A percentile compares a stretch with the other conserved stretches of the same genome.
phyloP scores from a whole-genome alignment of 2,888 invertebrate genomes.

The Cabera pusaria region DNA sequence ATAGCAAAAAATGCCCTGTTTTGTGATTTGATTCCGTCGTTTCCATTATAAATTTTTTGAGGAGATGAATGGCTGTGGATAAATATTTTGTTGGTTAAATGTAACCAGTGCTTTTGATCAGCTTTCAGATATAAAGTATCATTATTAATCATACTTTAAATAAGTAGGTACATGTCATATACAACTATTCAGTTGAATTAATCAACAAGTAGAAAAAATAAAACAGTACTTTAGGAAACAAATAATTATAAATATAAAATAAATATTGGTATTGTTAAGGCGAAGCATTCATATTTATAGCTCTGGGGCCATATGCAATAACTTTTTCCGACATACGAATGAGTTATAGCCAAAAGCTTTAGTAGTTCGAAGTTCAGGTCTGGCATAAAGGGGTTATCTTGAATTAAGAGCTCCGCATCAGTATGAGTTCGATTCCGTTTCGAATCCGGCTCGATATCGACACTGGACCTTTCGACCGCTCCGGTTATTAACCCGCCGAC shows the following conservation, averaged over 20 bases:
- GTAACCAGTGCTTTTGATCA: slow-evolving; percentile 6
- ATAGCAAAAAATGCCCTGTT: slow-evolving; percentile 61
- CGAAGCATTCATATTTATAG: too few species aligned
- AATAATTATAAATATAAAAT: too few species aligned
- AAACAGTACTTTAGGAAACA: too few species aligned
- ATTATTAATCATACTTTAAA: too few species aligned
- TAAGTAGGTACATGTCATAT: too few species aligned
- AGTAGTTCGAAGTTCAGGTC: slow-evolving; percentile 52
- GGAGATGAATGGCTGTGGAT: slow-evolving; percentile 33
- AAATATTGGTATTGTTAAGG: too few species aligned
- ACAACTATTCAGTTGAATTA: too few species aligned
- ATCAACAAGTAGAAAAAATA: too few species aligned
- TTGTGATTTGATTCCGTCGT: slow-evolving; percentile 55
- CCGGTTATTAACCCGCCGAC: slow-evolving; percentile 69
- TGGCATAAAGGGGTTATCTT: slow-evolving; percentile 74
- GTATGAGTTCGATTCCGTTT: slow-evolving; percentile 67
- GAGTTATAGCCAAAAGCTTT: slow-evolving; percentile 31
- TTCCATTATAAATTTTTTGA: slow-evolving; percentile 38
- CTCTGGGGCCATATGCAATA: slow-evolving; percentile 8
- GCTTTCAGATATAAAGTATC: too few species aligned
- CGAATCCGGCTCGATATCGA: slow-evolving; percentile 57
- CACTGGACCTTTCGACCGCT: slow-evolving; percentile 39
- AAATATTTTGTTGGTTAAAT: slow-evolving; percentile 14
- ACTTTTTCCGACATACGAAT: slow-evolving; percentile 35
- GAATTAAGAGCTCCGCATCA: slow-evolving; percentile 32